These are phyloP conservation scores for Pachymerium ferrugineum DNA, from an alignment of 2,888 invertebrate genomes.

Conservation along the genomic window DNA sequence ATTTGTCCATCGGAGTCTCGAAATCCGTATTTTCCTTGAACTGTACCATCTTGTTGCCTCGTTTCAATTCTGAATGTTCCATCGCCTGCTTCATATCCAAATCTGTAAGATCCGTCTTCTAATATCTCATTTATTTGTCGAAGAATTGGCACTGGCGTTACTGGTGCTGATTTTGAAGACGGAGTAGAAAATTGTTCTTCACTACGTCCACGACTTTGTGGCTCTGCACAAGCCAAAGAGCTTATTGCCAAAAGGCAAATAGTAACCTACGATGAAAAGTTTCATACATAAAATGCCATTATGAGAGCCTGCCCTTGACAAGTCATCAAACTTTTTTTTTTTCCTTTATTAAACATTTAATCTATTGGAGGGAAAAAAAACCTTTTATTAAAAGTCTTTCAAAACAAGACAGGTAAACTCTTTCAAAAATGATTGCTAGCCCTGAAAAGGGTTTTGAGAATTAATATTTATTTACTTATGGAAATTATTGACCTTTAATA, in stretches of 20 bases:
- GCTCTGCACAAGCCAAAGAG: background rate
- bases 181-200: background rate
- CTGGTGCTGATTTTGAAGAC: background rate
- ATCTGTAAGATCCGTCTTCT: constrained; percentile 33
- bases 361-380: no score
- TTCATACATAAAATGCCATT: no score
- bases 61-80: constrained; percentile 34
- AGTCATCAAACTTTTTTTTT: no score
- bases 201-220: background rate
- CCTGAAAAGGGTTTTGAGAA: background rate
- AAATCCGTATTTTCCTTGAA: constrained; percentile 37
- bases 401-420: no score
- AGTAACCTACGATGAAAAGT: background rate
- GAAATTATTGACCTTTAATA: no score
- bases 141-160: constrained; percentile 30
- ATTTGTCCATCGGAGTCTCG: constrained; percentile 35
- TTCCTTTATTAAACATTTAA: no score
- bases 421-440: no score
- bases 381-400: no score
- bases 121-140: constrained; percentile 33
- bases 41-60: constrained; percentile 31
- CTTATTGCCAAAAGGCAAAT: constrained; percentile 24
- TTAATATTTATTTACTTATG: background rate
- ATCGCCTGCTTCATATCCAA: constrained; percentile 34
- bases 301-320: no score